Conservation (phyloP, 2,888 invertebrate species). For the Drosophila mayaguana region DNA sequence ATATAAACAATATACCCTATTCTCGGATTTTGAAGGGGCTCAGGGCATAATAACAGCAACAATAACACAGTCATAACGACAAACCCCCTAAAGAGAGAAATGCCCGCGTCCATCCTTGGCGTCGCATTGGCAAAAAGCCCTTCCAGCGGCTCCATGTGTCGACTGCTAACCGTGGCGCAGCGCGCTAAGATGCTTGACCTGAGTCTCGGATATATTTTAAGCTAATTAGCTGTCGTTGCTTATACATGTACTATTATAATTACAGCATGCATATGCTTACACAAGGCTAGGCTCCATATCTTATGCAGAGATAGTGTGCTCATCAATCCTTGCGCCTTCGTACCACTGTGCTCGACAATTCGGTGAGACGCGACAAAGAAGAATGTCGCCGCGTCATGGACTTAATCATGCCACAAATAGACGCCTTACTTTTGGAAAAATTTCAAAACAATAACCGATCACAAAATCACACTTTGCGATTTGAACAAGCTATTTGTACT, state of each 20-base stretch:
- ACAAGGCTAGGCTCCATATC: background rate
- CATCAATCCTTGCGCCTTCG: background rate
- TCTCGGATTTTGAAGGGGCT: background rate
- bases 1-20: background rate
- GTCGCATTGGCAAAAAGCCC: conserved; percentile 60
- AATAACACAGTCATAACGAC: conserved; percentile 56
- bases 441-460: conserved; percentile 49
- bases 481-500: background rate
- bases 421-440: conserved; percentile 33
- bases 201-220: conserved; percentile 10
- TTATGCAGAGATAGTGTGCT: background rate
- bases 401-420: conserved; percentile 51
- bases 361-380: conserved; percentile 41
- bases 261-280: background rate
- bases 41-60: conserved; percentile 43
- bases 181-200: conserved; percentile 21
- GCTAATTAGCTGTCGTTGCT: conserved; percentile 20
- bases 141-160: conserved; percentile 43
- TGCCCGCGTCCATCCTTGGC: conserved; percentile 60
- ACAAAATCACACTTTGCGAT: conserved; percentile 9
- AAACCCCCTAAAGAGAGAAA: conserved; percentile 47
- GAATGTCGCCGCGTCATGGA: conserved; percentile 44
- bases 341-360: conserved; percentile 39
- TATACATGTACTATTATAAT: background rate
- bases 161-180: conserved; percentile 31